These are phyloP conservation scores for Melanophora roralis DNA, from an alignment of 2,888 invertebrate species.

Conservation along the genomic window DNA sequence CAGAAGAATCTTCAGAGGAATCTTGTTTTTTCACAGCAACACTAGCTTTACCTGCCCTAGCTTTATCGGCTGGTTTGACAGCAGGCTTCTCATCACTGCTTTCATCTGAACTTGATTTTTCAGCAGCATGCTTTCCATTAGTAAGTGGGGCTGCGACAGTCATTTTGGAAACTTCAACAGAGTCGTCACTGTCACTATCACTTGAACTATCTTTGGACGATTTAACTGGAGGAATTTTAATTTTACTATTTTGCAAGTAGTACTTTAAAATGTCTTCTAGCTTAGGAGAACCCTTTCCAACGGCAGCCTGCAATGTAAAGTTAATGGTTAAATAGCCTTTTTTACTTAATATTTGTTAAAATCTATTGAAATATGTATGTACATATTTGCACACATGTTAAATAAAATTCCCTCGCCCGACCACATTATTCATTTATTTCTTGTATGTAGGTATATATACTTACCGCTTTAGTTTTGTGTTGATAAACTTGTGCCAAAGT, in stretches of 20 bases:
- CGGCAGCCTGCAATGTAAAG: constrained; percentile 78
- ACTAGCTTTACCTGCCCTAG: constrained; percentile 48
- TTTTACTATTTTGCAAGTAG: constrained; percentile 79
- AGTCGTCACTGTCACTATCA: constrained; percentile 73
- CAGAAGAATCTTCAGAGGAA: constrained; percentile 69
- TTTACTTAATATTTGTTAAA: background rate
- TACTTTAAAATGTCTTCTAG: constrained; percentile 81
- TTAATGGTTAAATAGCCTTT: constrained; percentile 13
- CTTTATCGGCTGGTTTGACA: constrained; percentile 19
- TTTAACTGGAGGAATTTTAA: constrained; percentile 76
- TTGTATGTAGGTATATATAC: constrained; percentile 70
- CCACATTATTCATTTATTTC: constrained; percentile 38
- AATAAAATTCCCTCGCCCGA: background rate
- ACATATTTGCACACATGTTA: background rate
- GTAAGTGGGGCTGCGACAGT: constrained; percentile 24
- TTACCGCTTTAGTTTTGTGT: constrained; percentile 86
- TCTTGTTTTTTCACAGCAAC: constrained; percentile 50
- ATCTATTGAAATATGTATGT: background rate
- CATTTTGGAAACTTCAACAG: constrained; percentile 64
- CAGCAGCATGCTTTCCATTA: constrained; percentile 37
- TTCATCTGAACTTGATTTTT: constrained; percentile 54
- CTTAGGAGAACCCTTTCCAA: constrained; percentile 82
- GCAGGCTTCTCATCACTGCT: constrained; percentile 44
- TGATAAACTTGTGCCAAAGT: constrained; percentile 83
- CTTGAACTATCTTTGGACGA: constrained; percentile 69